These are phyloP conservation scores for Blastobasis lacticolella DNA, from an alignment of 2,888 invertebrate species.

Conservation along the genomic window DNA sequence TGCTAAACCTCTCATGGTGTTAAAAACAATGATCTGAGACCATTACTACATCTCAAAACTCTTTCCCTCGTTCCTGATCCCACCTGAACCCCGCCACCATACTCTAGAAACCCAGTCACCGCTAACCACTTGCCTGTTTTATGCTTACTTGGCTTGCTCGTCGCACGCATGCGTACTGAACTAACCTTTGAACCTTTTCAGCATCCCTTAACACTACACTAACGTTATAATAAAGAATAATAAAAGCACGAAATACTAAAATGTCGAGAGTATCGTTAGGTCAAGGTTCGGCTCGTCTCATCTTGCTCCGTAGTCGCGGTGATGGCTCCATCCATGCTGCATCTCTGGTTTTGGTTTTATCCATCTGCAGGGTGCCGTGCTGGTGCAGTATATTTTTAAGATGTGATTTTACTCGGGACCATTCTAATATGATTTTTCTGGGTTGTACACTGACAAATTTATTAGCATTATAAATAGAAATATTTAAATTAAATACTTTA, in stretches of 20 bases:
- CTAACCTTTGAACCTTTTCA: slow-evolving; percentile 71
- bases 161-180: slow-evolving; percentile 68
- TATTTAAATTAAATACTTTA: too few relatives aligned
- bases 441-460: too few relatives aligned
- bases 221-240: slow-evolving; percentile 32
- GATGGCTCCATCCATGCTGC: slow-evolving; percentile 26
- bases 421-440: too few relatives aligned
- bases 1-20: too few relatives aligned
- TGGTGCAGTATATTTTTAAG: too few relatives aligned
- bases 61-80: too few relatives aligned
- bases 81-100: too few relatives aligned
- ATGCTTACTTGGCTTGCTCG: slow-evolving; percentile 61
- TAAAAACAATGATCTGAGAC: too few relatives aligned
- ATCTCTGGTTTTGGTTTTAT: slow-evolving; percentile 22
- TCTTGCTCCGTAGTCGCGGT: slow-evolving; percentile 30
- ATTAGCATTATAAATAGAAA: too few relatives aligned
- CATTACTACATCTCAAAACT: too few relatives aligned
- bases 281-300: slow-evolving; percentile 39
- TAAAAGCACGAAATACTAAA: slow-evolving; percentile 26
- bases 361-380: neutral
- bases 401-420: too few relatives aligned
- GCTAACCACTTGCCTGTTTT: slow-evolving; percentile 50
- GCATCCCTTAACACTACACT: slow-evolving; percentile 65
- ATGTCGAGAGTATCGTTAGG: neutral
- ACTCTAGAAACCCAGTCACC: slow-evolving; percentile 45